Base-by-base conservation (phyloP, 2,113 vertebrate genomes). In the Buteo buteo region DNA sequence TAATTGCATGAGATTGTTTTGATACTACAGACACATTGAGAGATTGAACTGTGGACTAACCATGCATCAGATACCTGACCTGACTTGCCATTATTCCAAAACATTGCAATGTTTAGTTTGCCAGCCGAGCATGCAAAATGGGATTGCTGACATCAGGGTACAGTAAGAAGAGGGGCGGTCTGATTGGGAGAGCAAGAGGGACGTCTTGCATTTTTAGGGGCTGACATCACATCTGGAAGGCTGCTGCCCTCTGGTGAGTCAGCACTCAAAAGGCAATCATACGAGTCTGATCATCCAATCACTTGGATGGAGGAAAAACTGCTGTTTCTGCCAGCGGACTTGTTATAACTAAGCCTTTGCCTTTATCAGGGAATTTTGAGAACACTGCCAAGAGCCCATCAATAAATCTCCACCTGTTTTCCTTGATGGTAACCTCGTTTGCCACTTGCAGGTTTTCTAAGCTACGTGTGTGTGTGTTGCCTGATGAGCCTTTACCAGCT, bases 231-330 rank as follows among this genome's bases (percentile, higher is more conserved):
- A 66, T 90, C 94, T 98, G 83, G 94, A 94, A 97, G 93, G 92
- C 95, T 98, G 94, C 91, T 98, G 90, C 95, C 93, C 86, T 97
- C 97, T 98, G 96, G 82, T 98, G 98, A 98, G 97, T 98, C 98
- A 98, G 95, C 78, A 83, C 25, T 84, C 93, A 80, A 95, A 95
- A 97, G 86, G 85, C 96, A 90, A 89, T 98, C 97, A 42, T 97
- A 82, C 94, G 97, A 98, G 95, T 28, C 69, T 13, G 50, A 78
- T 83, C 74, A 61, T 73, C 97, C 97, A 98, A 97, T 98, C 96
- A 36, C 45, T 73, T 59, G 77, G 29, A 69, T 28, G 24, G 74
- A 96, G 16, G 50, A 88, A 82, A 65, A 90, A 22, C 26, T 21
- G 34, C 66, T 59, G 50, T 14, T 90, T 52, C n/a, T 94, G 76